These are phyloP conservation scores for Rhinogobio ventralis DNA, from an alignment of 2,797 vertebrate genomes.

Conservation along the genomic window DNA sequence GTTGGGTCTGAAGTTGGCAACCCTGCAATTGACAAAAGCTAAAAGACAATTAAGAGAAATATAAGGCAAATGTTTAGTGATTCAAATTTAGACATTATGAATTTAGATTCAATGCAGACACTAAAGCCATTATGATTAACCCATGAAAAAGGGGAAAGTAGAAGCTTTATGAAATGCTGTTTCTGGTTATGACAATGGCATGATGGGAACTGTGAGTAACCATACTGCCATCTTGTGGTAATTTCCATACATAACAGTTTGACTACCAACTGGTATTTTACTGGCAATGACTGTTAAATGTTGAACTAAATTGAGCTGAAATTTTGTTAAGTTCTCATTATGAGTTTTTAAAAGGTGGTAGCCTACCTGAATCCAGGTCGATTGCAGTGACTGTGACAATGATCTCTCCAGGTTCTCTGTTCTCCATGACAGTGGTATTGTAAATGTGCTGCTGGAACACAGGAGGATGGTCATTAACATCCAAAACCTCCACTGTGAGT, in stretches of 20 bases:
- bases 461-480: slow-evolving; percentile 87
- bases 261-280: not conserved
- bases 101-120: not conserved
- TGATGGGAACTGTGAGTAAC: not conserved
- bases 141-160: not conserved
- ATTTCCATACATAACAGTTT: not conserved
- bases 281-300: not conserved
- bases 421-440: slow-evolving; percentile 82
- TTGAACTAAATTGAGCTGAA: not conserved
- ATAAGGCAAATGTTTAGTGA: not conserved
- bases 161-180: not conserved
- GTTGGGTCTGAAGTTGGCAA: not conserved
- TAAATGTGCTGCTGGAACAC: slow-evolving; percentile 81
- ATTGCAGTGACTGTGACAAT: slow-evolving; percentile 82
- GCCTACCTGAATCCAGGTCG: slow-evolving; percentile 88
- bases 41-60: not conserved
- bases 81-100: not conserved
- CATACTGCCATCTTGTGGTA: slow-evolving; percentile 46
- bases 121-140: not conserved
- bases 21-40: not conserved
- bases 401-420: slow-evolving; percentile 79
- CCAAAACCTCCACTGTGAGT: slow-evolving; percentile 83
- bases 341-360: not conserved
- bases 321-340: not conserved
- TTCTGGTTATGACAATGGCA: not conserved